Base-by-base conservation (phyloP, 2,113 vertebrate species). In the Daboia siamensis region DNA sequence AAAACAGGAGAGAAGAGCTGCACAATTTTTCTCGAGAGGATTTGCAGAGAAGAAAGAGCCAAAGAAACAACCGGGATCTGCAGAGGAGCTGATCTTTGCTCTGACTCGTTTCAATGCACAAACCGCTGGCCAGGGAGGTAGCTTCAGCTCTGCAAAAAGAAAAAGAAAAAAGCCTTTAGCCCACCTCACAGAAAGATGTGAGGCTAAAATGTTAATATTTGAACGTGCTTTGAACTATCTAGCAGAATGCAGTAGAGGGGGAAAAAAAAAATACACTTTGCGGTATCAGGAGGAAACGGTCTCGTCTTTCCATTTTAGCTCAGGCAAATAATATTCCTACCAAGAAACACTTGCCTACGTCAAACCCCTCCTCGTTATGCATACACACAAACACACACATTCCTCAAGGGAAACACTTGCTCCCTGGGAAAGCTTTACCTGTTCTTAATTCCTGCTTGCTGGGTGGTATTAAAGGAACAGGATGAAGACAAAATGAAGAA, bases 191-290 rank as follows among this genome's bases (percentile, higher is more conserved):
- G 87, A 56, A 87, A 93, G 39, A 86, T 87, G 96, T 96, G 95
- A 96, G 95, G 95, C 95, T 96, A 96, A 97, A 96, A 95, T 39
- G 59, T 85, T 95, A 93, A 91, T 95, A 91, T 95, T 96, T 95
- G 52, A 39, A 88, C 95, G 93, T 91, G 93, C 92, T 96, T 91
- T 1, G 33, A 94, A 93, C 33, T 94, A 93, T 92, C 90, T 95
- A 92, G 87, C 87, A 93, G 94, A 95, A 84, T 92, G 93, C 94
- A 92, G 93, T 95, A 91, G 20, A n/a, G 8, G 64, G 64, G 5
- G 20, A 92, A 51, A 69, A 80, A 92, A 51, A 69, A 80, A 10
- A 89, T 57, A 89, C 95, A 96, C 93, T 61, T 1, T 7, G 13
- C 87, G 94, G 87, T 51, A 61, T 48, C 54, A 84, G 21, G 54